A percentile compares a stretch with the other conserved stretches of the same genome.
phyloP scores from a whole-genome alignment of 2,113 vertebrate species.

The Dipodomys merriami region DNA sequence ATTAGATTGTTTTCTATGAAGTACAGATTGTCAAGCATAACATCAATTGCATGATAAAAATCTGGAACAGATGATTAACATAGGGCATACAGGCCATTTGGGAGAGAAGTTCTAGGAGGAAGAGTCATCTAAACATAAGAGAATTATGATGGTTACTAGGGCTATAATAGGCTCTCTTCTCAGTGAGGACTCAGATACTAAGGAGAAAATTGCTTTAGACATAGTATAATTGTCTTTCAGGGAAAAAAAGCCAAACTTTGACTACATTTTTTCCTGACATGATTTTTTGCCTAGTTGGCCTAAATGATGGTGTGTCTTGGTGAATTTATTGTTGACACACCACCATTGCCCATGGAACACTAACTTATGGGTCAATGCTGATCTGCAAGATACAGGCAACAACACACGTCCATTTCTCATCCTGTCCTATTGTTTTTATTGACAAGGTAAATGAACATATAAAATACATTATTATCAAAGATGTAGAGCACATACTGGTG shows the following conservation, averaged over 20 bases:
- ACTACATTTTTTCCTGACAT: constrained; percentile 5
- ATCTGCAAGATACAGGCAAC: background rate
- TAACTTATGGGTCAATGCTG: background rate
- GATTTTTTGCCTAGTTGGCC: background rate
- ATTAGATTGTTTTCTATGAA: background rate
- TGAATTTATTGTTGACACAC: background rate
- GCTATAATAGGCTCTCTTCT: background rate
- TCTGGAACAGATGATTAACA: background rate
- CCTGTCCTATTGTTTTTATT: constrained; percentile 4
- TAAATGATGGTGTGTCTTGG: background rate
- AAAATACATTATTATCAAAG: background rate
- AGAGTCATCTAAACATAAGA: background rate
- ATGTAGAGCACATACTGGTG: background rate
- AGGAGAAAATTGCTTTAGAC: background rate
- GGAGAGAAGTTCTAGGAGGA: background rate
- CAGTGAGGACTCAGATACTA: background rate
- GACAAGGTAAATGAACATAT: constrained; percentile 1
- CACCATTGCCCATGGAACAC: background rate
- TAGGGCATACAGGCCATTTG: background rate
- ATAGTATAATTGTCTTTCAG: background rate
- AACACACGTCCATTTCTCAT: background rate
- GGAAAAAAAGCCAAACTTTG: background rate
- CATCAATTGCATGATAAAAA: background rate
- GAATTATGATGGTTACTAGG: background rate
- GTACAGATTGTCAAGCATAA: background rate